Conservation (phyloP, 2,888 invertebrate species). For the Sabatieria punctata region DNA sequence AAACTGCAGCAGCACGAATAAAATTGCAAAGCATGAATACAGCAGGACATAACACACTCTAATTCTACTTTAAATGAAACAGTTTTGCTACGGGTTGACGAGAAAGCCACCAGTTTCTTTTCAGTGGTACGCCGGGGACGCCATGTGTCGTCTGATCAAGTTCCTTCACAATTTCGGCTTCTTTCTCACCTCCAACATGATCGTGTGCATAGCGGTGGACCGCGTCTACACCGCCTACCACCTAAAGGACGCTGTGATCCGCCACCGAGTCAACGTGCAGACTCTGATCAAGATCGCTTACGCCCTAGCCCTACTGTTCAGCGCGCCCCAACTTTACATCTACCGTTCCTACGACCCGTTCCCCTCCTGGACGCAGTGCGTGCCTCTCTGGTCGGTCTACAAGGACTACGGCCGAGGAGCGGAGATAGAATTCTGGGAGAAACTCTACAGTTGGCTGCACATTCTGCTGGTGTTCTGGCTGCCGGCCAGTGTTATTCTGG, state of each 20-base stretch:
- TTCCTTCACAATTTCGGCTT: constrained; percentile 3
- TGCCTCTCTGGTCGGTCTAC: neutral
- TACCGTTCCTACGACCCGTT: neutral
- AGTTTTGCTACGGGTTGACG: no score
- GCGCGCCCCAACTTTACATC: constrained; percentile 1
- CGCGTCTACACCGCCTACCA: neutral
- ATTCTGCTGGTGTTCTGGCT: neutral
- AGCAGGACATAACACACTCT: no score
- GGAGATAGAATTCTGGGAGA: neutral
- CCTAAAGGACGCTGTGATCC: neutral
- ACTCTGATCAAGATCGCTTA: neutral
- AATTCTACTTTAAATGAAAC: no score
- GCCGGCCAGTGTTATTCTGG: neutral
- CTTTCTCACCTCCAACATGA: constrained; percentile 1
- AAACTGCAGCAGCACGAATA: no score
- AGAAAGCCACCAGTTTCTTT: no score
- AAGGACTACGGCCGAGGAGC: neutral
- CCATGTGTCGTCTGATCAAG: neutral
- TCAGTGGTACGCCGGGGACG: neutral
- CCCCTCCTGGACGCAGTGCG: neutral
- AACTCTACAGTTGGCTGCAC: neutral
- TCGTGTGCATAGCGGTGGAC: constrained; percentile 1
- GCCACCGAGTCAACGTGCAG: no score
- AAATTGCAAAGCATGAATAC: no score
- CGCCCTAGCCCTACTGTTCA: neutral